A percentile compares a stretch with the other conserved stretches of the same genome.
Conservation (phyloP, 1,140 invertebrate species). For the Drosophila ercepeae region DNA sequence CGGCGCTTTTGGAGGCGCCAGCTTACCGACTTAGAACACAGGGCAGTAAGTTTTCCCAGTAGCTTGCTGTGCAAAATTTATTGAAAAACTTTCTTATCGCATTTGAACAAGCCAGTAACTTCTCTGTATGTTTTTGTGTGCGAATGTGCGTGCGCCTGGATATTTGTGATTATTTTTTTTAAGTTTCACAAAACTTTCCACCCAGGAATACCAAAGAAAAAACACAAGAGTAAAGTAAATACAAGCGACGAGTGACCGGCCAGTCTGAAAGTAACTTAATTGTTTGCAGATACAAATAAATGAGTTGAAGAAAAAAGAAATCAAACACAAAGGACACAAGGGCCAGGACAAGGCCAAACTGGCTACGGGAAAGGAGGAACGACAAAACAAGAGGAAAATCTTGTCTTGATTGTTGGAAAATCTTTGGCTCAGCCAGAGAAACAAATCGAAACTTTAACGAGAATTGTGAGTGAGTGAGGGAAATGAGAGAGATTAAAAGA, state of each 20-base stretch:
- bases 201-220: conserved; percentile 29
- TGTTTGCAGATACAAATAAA: conserved; percentile 80
- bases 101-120: conserved; percentile 62
- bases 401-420: conserved; percentile 43
- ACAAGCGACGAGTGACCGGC: conserved; percentile 40
- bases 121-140: conserved; percentile 49
- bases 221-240: conserved; percentile 31
- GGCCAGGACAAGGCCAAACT: conserved; percentile 21
- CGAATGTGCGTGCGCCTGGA: conserved; percentile 38
- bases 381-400: conserved; percentile 43
- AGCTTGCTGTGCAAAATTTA: conserved; percentile 74
- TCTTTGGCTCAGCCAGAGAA: conserved; percentile 33
- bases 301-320: conserved; percentile 51
- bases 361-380: conserved; percentile 12
- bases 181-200: conserved; percentile 68
- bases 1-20: conserved; percentile 57
- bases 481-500: conserved; percentile 31
- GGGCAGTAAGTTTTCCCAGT: conserved; percentile 66
- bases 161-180: conserved; percentile 63
- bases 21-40: conserved; percentile 65
- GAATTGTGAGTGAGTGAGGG: conserved; percentile 5
- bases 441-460: conserved; percentile 45
- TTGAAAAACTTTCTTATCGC: conserved; percentile 83
- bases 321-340: conserved; percentile 13
- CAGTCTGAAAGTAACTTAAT: conserved; percentile 70